phyloP scores from a whole-genome alignment of 2,888 invertebrate species.

The Microctonus brassicae region DNA sequence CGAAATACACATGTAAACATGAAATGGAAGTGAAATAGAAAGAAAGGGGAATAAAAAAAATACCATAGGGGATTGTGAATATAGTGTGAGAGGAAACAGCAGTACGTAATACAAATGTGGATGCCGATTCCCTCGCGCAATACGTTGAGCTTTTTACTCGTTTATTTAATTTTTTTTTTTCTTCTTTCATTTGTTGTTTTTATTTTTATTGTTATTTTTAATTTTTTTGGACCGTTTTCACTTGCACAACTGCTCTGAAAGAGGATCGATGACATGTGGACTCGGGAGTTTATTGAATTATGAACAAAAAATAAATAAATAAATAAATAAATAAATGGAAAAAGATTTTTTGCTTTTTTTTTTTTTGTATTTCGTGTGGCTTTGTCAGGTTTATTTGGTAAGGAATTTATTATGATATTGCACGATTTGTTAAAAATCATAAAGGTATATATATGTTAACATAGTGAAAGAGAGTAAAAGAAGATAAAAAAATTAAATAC shows the following conservation, averaged over 20 bases:
- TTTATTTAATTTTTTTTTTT: neutral
- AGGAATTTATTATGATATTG: too few species aligned
- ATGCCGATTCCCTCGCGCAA: neutral
- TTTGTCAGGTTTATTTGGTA: neutral
- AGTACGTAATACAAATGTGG: neutral
- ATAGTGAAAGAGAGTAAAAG: neutral
- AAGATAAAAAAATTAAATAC: neutral
- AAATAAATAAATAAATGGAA: too few species aligned
- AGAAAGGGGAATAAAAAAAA: neutral
- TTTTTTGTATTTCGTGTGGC: too few species aligned
- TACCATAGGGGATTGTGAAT: neutral
- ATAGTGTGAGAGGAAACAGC: neutral
- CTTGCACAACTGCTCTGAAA: neutral
- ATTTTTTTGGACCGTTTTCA: neutral
- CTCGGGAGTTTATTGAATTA: neutral
- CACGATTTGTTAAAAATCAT: neutral
- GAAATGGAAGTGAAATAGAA: neutral
- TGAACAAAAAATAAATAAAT: neutral
- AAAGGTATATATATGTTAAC: neutral
- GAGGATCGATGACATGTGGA: neutral
- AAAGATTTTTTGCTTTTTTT: too few species aligned
- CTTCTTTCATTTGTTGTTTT: neutral
- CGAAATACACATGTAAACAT: neutral
- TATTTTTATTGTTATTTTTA: neutral
- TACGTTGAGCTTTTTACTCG: neutral